Conservation (phyloP, 2,113 vertebrate species). For the Psephotus haematonotus region DNA sequence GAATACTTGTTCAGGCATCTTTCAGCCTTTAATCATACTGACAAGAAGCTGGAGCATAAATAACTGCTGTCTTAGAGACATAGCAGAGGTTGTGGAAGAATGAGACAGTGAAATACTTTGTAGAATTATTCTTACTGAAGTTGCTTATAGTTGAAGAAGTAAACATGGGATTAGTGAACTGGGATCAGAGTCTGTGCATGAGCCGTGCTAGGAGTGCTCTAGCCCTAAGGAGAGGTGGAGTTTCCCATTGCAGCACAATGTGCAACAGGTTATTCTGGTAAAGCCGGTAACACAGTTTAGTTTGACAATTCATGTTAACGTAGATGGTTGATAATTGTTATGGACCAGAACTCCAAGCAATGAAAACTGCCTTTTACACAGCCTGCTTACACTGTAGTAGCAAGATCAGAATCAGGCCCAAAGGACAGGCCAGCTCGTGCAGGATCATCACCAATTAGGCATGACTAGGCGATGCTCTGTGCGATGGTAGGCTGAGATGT, state of each 20-base stretch:
- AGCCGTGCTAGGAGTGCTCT: neutral
- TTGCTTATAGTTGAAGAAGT: accelerated
- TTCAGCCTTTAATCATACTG: neutral
- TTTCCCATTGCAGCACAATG: accelerated
- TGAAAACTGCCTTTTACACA: neutral
- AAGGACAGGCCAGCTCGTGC: neutral
- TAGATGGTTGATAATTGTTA: neutral
- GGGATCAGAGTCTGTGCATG: neutral
- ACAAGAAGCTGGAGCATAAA: neutral
- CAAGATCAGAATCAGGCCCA: neutral
- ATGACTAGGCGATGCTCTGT: neutral
- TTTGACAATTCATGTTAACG: neutral
- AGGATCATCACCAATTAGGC: neutral
- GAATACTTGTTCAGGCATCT: neutral
- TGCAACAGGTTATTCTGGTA: neutral
- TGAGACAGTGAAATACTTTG: neutral
- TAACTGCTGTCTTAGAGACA: neutral
- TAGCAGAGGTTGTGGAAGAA: neutral
- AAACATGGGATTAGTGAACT: neutral
- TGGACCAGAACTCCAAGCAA: neutral
- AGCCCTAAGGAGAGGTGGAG: neutral
- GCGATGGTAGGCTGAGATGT: neutral
- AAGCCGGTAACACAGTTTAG: accelerated
- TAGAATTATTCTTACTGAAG: neutral
- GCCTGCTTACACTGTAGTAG: neutral